Base-by-base conservation (phyloP, 2,888 invertebrate genomes). In the Drosophila peninsularis region DNA sequence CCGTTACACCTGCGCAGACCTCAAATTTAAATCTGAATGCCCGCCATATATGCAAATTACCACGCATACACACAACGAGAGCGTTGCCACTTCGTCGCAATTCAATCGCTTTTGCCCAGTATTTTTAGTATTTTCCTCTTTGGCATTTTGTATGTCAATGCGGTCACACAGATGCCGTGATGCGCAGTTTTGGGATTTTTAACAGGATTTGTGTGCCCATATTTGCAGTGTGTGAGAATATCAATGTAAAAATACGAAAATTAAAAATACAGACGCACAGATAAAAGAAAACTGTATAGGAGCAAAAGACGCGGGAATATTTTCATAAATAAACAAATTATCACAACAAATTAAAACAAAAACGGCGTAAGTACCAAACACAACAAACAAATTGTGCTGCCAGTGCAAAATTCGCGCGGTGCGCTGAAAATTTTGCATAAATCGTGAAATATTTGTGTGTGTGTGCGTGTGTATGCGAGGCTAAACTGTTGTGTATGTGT, bases 301-400 rank as follows among this genome's bases (percentile, higher is more conserved):
- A 71, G 63, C 66, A 82, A 71, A 79, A 80, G 89, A 78, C 85
- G 83, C 83, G 83, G 89, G 83, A 83, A 87, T 68, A 69, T 72
- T 88, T 87, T 84, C 55, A 73, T 56, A 71, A 72, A 41, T 75
- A 62, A 54, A 65, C 47, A 55, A 64, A 69, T 65, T 70, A 71
- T 54, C 71, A 71, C 79, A 75, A 71, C 53, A 71, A 65, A 69
- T 82, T 80, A 75, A 70, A 70, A 69, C 72, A 72, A 81, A 60
- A 88, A 84, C 90, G 86, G 90, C 84, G 89, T 89, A 88, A 88
- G 90, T 90, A 86, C 67, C 55, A 34, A 14, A 24, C 19, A 66
- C 10, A 62, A 47, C 11, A 55, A 45, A 24, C 6, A 61, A 66
- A 53, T 54, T 45, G 47, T 65, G 37, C 42, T 49, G 19, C 37